Base-by-base conservation (phyloP, 2,797 vertebrate genomes). In the Sebastes cheni region DNA sequence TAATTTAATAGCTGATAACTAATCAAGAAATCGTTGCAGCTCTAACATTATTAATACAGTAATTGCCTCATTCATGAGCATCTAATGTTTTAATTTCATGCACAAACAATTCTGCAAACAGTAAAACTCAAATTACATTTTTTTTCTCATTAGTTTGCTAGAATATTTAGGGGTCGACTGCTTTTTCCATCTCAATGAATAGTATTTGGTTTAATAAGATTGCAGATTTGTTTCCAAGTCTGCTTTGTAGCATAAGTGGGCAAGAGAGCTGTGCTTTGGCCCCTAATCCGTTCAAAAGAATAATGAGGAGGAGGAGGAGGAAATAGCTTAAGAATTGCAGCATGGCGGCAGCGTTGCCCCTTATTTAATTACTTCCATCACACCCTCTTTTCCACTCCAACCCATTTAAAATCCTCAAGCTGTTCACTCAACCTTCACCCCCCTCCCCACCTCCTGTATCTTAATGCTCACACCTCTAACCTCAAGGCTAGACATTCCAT, bases 341-440 rank as follows among this genome's bases (percentile, higher is more conserved):
- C 81, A 78, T 72, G 83, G 86, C 62, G 3, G 76, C 82, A 77
- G 81, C 71, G 58, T 77, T 75, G 72, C 86, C 88, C 59, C 83
- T 92, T 82, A 85, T 91, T 91, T 92, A 93, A 94, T 94, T 91
- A 93, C 91, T 93, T 93, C 92, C 92, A 91, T 92, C 83, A 87
- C 81, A 78, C 86, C 77, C 84, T 81, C 76, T 78, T 52, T 80
- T 70, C 65, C 72, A 67, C 69, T 84, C 69, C 39, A 79, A n/a
- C 70, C 36, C 62, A 23, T 84, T 89, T 83, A 77, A 89, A 85
- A 81, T 62, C 76, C 72, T 71, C 64, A 79, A 66, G 72, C 60
- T 82, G 64, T 65, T 81, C 75, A 25, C 59, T 87, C 77, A 79
- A 77, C 86, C 78, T 72, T 72, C 30, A 65, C 60, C 78, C 81